Evolutionary conservation across 2,888 invertebrate genomes (phyloP).

Genomic region (Apodemia mormo): DNA sequence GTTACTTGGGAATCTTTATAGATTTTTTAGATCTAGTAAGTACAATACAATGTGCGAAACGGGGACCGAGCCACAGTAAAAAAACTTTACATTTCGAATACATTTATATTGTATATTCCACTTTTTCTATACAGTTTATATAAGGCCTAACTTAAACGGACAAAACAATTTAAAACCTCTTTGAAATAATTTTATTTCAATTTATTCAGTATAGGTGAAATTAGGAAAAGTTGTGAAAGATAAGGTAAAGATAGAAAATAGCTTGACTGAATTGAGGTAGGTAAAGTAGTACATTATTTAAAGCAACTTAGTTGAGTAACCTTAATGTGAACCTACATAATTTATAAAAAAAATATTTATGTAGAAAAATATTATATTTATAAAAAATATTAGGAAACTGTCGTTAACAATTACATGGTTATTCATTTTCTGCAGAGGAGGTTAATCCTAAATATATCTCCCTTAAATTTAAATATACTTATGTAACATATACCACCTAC

Average conservation of each 20-base stretch:
- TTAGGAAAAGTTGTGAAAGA: background rate
- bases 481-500: too few species aligned
- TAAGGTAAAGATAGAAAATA: background rate
- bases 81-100: background rate
- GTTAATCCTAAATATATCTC: too few species aligned
- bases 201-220: background rate
- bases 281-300: background rate
- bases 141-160: constrained; percentile 13
- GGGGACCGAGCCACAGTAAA: constrained; percentile 48
- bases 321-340: background rate
- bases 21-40: constrained; percentile 66
- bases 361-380: too few species aligned
- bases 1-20: constrained; percentile 79
- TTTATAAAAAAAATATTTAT: too few species aligned
- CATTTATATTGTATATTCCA: constrained; percentile 18
- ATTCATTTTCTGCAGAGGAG: too few species aligned
- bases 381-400: too few species aligned
- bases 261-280: constrained; percentile 1
- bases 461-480: too few species aligned
- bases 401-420: too few species aligned
- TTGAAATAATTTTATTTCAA: background rate
- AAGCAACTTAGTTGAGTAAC: background rate
- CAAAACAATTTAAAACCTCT: background rate
- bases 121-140: constrained; percentile 11
- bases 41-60: constrained; percentile 55